Base-by-base conservation (phyloP, 2,888 invertebrate genomes). In the Hirtodrosophila cameraria region DNA sequence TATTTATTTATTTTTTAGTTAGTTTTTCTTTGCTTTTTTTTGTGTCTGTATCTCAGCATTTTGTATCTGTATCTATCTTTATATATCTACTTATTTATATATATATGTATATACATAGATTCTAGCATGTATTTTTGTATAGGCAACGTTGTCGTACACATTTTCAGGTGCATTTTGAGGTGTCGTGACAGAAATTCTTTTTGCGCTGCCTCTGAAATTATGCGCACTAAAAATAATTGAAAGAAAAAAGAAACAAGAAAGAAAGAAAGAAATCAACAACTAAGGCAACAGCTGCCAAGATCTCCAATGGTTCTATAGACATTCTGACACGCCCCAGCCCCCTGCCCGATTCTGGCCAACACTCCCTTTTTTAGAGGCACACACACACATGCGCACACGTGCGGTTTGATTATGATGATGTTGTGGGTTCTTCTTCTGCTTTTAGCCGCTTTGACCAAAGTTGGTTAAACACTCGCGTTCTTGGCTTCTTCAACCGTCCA, bases 181-280 rank as follows among this genome's bases (percentile, higher is more conserved):
- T 82, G 84, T 81, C 80, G 67, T 83, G 86, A 74, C 87, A 82
- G 75, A 78, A 82, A 86, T 85, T 77, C 75, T 72, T 55, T 52
- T 55, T 52, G 48, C 45, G 48, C 43, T 74, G 54, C 45, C 81
- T 63, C 64, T 39, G 55, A 64, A 86, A 84, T 86, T 82, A 86
- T 86, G 87, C 85, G 85, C 85, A 85, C 87, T 74, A 87, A 85
- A 86, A 85, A 82, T 82, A 87, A 84, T 78, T 82, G 71, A 63
- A 42, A 59, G 39, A 36, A 54, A 43, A 23, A 52, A 55, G 15
- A 23, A 11, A 42, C 18, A 18, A 31, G n/a, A 11, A 12, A 20
- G 25, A 12, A 8, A 27, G 12, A 3, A 28, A 28, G 9, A 39
- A 33, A 27, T 25, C 3, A n/a, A 31, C 23, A 23, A 23, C 23